Conservation (phyloP, 2,113 vertebrate genomes). For the Rynchops niger region DNA sequence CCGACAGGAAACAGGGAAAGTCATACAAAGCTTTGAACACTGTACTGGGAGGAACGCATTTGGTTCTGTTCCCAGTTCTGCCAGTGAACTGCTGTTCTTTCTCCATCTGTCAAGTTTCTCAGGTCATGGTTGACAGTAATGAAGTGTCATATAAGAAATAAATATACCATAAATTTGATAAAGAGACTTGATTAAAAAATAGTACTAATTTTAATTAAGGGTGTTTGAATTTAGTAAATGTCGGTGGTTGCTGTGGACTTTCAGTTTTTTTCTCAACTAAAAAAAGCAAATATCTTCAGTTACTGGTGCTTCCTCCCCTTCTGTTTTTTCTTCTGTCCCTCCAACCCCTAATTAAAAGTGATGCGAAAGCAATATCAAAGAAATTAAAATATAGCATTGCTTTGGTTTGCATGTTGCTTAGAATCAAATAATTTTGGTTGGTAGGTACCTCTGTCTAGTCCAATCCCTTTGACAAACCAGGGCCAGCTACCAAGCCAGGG, state of each 20-base stretch:
- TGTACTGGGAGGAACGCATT: neutral
- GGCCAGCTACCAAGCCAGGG: neutral
- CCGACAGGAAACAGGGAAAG: neutral
- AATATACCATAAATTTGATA: neutral
- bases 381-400: neutral
- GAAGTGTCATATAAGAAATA: neutral
- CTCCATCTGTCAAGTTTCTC: neutral
- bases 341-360: neutral
- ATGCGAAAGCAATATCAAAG: neutral
- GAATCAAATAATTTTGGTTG: neutral
- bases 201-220: neutral
- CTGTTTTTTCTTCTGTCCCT: neutral
- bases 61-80: neutral
- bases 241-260: neutral
- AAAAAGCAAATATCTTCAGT: neutral
- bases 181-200: neutral
- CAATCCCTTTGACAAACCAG: neutral
- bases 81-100: neutral
- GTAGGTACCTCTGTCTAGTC: neutral
- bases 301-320: neutral
- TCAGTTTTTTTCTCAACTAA: fast-evolving
- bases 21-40: neutral
- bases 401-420: neutral
- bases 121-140: neutral
- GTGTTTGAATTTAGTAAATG: neutral